Evolutionary conservation across 1,140 invertebrate species (phyloP), one percentile per base, ranked within the genome.

Genomic region (Tetragnatha versicolor): DNA sequence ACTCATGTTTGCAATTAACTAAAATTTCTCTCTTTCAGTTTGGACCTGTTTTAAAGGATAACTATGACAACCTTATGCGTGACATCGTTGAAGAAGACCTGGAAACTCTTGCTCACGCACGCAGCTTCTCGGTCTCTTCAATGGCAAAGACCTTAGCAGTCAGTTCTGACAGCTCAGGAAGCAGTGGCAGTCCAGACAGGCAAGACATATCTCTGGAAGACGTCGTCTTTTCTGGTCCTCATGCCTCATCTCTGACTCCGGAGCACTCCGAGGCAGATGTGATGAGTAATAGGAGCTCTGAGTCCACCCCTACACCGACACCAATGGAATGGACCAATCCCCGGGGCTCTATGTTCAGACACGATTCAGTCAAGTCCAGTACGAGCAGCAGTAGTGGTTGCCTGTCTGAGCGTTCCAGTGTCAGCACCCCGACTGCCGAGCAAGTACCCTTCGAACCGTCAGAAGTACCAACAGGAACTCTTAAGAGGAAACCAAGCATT

Each of bases 71-170:
- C 0, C 86, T 96, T 0, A 89, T 95, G 20, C 92, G 95, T 81
- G 94, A 97, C 82, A 87, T 96, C 12, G 91, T 92, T 0, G 91
- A 94, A 83, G 93, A 94, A 83, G 93, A 95, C 81, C 85, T 94
- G 27, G 93, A 95, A 81, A 89, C 92, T 68, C 86, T 95, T 35
- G 92, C 93, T 0, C 88, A 92, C 79, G 92, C 92, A 12, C 87
- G 92, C 39, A 92, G 91, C 20, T 93, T 91, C 84, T 93, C 91
- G 1, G 82, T 84, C 2, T 81, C 82, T 10, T 84, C 83, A 10
- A 83, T 84, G 81, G 83, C 82, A 12, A 80, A 81, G 53, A 73
- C 82, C 35, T 51, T 80, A 35, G 60, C 79, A 42, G 81, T 81
- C 17, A 82, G 73, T 72, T 66, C 81, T 37, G 63, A 81, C 51